Evolutionary conservation across 2,797 vertebrate genomes (phyloP).

Genomic region (Chaunax sp.): DNA sequence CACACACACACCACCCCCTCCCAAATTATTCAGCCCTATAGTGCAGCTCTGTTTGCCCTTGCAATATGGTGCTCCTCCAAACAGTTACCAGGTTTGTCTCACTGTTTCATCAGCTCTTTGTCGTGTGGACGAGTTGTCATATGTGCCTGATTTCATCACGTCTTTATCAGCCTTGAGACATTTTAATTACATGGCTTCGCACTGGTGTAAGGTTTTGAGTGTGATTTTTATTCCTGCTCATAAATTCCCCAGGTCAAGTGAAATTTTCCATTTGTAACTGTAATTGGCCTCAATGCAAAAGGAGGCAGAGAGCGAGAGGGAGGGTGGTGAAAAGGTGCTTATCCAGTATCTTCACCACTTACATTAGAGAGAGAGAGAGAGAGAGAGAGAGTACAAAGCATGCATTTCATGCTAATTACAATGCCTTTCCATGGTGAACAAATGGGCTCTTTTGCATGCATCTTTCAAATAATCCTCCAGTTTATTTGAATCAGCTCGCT

Average conservation of each 20-base stretch:
- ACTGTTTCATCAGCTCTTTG: conserved; percentile 82
- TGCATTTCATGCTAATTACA: conserved; percentile 73
- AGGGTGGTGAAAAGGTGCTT: conserved; percentile 51
- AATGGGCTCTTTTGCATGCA: conserved; percentile 63
- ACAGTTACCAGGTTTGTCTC: conserved; percentile 79
- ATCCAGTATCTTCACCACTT: conserved; percentile 67
- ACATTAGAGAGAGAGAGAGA: conserved; percentile 9
- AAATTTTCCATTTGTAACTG: conserved; percentile 76
- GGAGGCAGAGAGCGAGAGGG: conserved; percentile 36
- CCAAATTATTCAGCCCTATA: conserved; percentile 61
- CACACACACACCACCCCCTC: conserved; percentile 26
- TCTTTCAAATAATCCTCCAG: conserved; percentile 66
- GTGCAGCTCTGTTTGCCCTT: conserved; percentile 65
- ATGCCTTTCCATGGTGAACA: conserved; percentile 60
- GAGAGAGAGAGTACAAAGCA: conserved; percentile 56
- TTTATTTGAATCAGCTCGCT: conserved; percentile 61
- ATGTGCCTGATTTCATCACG: conserved; percentile 81
- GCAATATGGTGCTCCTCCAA: conserved; percentile 69
- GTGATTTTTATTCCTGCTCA: conserved; percentile 55
- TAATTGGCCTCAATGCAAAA: conserved; percentile 76
- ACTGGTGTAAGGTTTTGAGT: conserved; percentile 54
- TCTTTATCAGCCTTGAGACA: conserved; percentile 77
- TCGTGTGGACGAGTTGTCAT: conserved; percentile 82
- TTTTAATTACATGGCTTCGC: conserved; percentile 70
- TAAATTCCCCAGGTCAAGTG: conserved; percentile 74